Conservation (phyloP, 2,888 invertebrate species). For the Cephus pulcher region DNA sequence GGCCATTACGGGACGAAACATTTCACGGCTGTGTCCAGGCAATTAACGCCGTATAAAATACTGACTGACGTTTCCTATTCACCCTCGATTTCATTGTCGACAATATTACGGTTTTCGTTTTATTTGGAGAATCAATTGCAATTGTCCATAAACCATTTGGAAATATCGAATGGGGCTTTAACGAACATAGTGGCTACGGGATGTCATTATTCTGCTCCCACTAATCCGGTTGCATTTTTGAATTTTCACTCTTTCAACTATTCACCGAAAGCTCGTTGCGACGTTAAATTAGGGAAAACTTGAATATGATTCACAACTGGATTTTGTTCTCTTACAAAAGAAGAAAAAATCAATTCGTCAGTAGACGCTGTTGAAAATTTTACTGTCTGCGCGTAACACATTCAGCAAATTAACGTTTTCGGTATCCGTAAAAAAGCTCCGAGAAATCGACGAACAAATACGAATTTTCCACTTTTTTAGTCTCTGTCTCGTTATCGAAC, state of each 20-base stretch:
- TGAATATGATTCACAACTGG: neutral
- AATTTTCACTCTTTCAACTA: too few species aligned
- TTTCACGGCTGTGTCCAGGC: neutral
- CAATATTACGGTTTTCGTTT: neutral
- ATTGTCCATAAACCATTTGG: neutral
- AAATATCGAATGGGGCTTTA: neutral
- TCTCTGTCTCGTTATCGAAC: neutral
- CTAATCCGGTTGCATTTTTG: too few species aligned
- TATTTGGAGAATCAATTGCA: neutral
- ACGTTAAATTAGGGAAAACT: neutral
- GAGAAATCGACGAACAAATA: neutral
- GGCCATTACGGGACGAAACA: neutral
- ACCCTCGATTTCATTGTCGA: neutral
- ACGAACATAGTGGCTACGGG: neutral
- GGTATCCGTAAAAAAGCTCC: neutral
- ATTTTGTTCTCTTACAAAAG: neutral
- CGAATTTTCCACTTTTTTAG: neutral
- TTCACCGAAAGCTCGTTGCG: neutral
- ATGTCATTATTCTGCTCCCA: too few species aligned
- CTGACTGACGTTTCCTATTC: neutral
- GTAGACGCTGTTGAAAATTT: neutral
- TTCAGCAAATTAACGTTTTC: neutral
- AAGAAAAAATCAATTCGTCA: neutral
- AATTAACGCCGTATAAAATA: neutral
- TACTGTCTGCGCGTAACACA: neutral